Evolutionary conservation across 2,113 vertebrate genomes (phyloP).

Genomic region (Pristiophorus japonicus): DNA sequence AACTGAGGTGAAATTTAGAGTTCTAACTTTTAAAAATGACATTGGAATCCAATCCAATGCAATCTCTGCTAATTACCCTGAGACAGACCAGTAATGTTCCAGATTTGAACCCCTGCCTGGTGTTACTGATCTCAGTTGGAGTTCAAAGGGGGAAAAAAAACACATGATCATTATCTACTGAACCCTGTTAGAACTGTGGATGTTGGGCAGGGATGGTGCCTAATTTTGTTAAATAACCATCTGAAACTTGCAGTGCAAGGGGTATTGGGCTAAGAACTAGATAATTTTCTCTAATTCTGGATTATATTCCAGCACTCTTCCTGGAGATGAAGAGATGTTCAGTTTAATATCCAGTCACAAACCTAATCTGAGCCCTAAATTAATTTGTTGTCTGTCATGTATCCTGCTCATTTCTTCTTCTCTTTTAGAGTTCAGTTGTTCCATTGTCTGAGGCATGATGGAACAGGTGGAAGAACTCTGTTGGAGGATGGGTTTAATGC

Average conservation of each 20-base stretch:
- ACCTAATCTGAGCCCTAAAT: background rate
- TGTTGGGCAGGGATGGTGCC: background rate
- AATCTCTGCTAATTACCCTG: background rate
- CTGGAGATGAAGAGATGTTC: background rate
- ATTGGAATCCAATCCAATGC: background rate
- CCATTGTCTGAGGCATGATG: slow-evolving; percentile 85
- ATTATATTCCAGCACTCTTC: background rate
- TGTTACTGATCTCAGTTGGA: background rate
- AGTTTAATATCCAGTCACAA: background rate
- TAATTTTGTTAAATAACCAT: background rate
- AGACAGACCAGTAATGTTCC: background rate
- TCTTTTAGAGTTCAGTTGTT: slow-evolving; percentile 75
- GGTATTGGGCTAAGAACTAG: background rate
- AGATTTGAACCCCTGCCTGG: background rate
- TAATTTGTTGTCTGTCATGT: background rate
- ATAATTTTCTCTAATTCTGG: background rate
- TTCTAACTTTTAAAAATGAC: background rate
- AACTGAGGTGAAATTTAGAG: background rate
- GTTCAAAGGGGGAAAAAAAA: background rate
- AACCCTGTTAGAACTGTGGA: background rate
- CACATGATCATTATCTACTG: background rate
- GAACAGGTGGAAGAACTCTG: slow-evolving; percentile 77
- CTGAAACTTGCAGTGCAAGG: background rate
- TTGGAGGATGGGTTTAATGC: slow-evolving; percentile 86
- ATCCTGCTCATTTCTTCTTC: background rate